A percentile compares a stretch with the other conserved stretches of the same genome.
These are phyloP conservation scores for Yponomeuta sedellus DNA, from an alignment of 2,888 invertebrate species.

Conservation along the genomic window DNA sequence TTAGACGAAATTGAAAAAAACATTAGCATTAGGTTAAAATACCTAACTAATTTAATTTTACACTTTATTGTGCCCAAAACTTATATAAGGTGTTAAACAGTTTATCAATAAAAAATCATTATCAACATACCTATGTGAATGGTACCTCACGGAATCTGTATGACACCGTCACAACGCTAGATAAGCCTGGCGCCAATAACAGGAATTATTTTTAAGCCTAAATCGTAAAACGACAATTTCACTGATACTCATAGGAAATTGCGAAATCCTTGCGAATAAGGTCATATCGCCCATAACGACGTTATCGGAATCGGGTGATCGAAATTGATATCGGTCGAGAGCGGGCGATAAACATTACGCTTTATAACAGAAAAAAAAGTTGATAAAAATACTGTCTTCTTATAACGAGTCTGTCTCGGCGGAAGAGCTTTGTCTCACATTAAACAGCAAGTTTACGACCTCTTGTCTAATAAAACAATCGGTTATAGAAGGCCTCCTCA, in stretches of 20 bases:
- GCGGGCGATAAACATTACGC: constrained; percentile 40
- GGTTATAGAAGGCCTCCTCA: constrained; percentile 33
- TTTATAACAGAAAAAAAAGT: constrained; percentile 44
- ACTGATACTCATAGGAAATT: constrained; percentile 7
- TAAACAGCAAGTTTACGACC: constrained; percentile 53
- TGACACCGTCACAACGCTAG: not conserved
- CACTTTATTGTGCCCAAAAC: no score
- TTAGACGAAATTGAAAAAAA: no score
- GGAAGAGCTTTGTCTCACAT: constrained; percentile 31
- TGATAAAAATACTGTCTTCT: constrained; percentile 50
- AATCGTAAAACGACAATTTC: constrained; percentile 5
- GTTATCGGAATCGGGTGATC: constrained; percentile 33
- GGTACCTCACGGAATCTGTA: not conserved
- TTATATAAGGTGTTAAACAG: no score
- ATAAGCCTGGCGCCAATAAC: not conserved
- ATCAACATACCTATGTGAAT: not conserved
- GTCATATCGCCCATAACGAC: constrained; percentile 33
- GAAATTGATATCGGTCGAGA: constrained; percentile 29
- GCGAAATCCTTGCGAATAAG: constrained; percentile 35
- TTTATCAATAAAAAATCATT: no score
- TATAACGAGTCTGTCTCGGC: constrained; percentile 38
- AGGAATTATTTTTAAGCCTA: constrained; percentile 1
- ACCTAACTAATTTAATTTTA: no score
- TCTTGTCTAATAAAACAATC: constrained; percentile 64
- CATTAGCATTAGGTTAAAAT: no score